Percentiles rank a stretch among this genome's conserved stretches.
These are phyloP conservation scores for Eupithecia pulchellata DNA, from an alignment of 2,888 invertebrate species.

Conservation along the genomic window DNA sequence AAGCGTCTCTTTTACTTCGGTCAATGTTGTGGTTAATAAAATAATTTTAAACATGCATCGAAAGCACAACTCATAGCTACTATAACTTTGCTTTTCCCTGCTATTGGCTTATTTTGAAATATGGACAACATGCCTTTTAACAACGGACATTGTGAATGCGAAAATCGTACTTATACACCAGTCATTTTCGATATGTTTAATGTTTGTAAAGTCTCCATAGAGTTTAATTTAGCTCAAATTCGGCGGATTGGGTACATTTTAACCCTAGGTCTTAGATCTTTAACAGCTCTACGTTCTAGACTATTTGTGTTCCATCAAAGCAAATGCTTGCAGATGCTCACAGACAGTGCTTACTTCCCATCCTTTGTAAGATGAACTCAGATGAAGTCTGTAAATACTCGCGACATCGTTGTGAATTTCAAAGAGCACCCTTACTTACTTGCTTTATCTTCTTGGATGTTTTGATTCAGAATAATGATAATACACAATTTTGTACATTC, in stretches of 20 bases:
- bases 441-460: neutral
- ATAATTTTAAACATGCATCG: too few species aligned
- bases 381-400: constrained; percentile 7
- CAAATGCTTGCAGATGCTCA: constrained; percentile 13
- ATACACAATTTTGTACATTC: too few species aligned
- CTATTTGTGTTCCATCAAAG: constrained; percentile 28
- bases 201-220: neutral
- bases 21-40: too few species aligned
- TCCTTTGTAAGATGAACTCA: constrained; percentile 10
- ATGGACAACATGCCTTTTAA: too few species aligned
- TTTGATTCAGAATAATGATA: neutral
- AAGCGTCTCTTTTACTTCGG: too few species aligned
- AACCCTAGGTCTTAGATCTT: constrained; percentile 15
- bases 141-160: too few species aligned
- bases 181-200: too few species aligned
- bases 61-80: too few species aligned
- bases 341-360: neutral
- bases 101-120: too few species aligned
- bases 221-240: neutral
- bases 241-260: neutral
- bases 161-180: too few species aligned
- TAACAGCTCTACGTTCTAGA: constrained; percentile 12
- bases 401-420: neutral
- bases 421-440: neutral
- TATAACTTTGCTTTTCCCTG: too few species aligned